phyloP scores from a whole-genome alignment of 2,113 vertebrate species.

The Catharus bicknelli region DNA sequence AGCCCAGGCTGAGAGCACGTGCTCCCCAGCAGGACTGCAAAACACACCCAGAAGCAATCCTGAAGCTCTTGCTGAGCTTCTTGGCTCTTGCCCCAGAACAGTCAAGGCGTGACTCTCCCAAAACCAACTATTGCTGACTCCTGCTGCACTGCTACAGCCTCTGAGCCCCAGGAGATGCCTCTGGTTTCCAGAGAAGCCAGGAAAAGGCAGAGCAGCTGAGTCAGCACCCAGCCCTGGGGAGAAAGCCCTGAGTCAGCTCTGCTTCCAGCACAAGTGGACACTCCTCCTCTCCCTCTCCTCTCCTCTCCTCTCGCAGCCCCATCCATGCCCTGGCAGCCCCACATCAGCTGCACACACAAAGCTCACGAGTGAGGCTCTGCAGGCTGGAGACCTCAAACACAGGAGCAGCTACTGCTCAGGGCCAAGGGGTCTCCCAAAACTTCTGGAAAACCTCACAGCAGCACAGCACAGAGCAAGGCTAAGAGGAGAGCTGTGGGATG shows the following conservation, averaged over 20 bases:
- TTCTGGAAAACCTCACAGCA: background rate
- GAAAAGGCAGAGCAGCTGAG: slow-evolving; percentile 14
- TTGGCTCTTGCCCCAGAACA: background rate
- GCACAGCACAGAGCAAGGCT: background rate
- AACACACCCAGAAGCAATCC: background rate
- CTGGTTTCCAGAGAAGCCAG: background rate
- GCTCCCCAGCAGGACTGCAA: background rate
- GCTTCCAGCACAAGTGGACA: background rate
- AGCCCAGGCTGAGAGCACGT: background rate
- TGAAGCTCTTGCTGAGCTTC: background rate
- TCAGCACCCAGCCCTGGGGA: slow-evolving; percentile 34
- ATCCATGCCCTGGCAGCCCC: background rate
- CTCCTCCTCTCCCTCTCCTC: background rate
- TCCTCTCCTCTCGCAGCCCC: background rate
- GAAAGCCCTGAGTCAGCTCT: slow-evolving; percentile 54
- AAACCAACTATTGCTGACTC: background rate
- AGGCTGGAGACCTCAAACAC: background rate
- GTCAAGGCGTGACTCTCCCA: background rate
- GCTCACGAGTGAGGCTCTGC: background rate
- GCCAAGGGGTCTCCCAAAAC: background rate
- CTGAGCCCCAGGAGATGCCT: slow-evolving; percentile 3
- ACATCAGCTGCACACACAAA: background rate
- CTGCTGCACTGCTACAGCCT: background rate
- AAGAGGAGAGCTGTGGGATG: rapidly evolving
- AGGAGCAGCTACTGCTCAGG: background rate